Conservation (phyloP, 1,140 invertebrate species). For the Notospermus geniculatus region DNA sequence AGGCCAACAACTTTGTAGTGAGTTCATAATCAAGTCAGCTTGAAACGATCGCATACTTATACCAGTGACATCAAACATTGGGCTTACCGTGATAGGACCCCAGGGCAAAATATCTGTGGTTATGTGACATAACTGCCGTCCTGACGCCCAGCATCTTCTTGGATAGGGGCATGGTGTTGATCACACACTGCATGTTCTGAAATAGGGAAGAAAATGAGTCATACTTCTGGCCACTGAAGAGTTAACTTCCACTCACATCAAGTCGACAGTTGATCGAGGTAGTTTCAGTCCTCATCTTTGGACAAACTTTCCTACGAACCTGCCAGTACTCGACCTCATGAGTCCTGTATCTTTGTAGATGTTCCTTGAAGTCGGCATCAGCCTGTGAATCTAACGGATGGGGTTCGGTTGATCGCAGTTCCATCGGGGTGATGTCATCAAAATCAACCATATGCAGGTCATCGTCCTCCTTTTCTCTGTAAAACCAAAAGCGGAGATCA, state of each 20-base stretch:
- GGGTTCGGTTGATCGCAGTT: neutral
- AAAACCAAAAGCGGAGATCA: neutral
- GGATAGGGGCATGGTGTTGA: too few relatives aligned
- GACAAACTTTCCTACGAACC: neutral
- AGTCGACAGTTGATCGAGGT: neutral
- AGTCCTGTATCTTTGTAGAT: neutral
- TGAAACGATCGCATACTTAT: too few relatives aligned
- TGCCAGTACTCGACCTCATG: constrained; percentile 4
- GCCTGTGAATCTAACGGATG: constrained; percentile 1
- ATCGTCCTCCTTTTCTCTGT: neutral
- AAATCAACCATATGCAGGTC: neutral
- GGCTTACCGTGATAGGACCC: too few relatives aligned
- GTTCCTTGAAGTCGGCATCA: neutral
- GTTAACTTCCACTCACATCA: neutral
- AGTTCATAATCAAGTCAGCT: too few relatives aligned
- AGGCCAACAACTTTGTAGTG: too few relatives aligned
- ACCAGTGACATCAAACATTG: too few relatives aligned
- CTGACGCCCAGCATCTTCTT: too few relatives aligned
- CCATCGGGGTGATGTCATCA: neutral
- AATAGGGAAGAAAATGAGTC: neutral
- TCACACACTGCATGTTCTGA: too few relatives aligned
- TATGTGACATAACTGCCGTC: too few relatives aligned
- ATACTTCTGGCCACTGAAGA: neutral
- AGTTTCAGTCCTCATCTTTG: neutral
- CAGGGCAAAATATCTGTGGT: too few relatives aligned